Base-by-base conservation (phyloP, 2,888 invertebrate species). In the Drosophila atroscutellata region DNA sequence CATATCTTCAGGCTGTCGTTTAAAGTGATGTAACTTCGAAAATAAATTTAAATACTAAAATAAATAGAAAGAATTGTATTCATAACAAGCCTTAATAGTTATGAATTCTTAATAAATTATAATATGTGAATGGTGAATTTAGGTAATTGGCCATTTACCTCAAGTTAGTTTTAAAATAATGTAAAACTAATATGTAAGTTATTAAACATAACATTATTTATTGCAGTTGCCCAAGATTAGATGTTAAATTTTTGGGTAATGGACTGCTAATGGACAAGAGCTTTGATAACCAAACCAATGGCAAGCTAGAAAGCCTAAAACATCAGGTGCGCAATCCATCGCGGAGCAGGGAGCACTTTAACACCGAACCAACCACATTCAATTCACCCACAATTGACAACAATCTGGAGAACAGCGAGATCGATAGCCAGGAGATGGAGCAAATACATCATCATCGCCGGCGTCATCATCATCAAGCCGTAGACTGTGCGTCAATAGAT, bases 151-250 rank as follows among this genome's bases (percentile, higher is more conserved):
- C 7, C 2, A 7, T 20, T 45, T 20, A 20, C 7, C 13, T 7
- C 20, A 2, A 20, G 3, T 45, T 45, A 15, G 0, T 20, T 20
- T 15, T 4, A 0, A 15, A 45, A 20, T 2, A 20, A 24, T 45
- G 0, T 20, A 7, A 1, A 45, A 24, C 24, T 45, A 24, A 24
- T 4, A 24, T 24, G 2, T 15, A 24, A 45, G 7, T 24, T 6
- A 18, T 1, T 11, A 5, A n/a, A 26, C 13, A 34, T 4, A 30
- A 34, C 13, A 39, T 42, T 49, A 39, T 30, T 24, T 5, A 0
- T 77, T 80, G 0, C 69, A 92, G 92, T 86, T 90, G 80, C 61
- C 92, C 92, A 89, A 91, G 92, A 83, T 71, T 92, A 92, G 92
- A 92, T 64, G 77, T 93, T 0, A 89, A 83, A 76, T 78, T 91